These are phyloP conservation scores for Bufo gargarizans DNA, from an alignment of 2,113 vertebrate genomes.

Conservation along the genomic window DNA sequence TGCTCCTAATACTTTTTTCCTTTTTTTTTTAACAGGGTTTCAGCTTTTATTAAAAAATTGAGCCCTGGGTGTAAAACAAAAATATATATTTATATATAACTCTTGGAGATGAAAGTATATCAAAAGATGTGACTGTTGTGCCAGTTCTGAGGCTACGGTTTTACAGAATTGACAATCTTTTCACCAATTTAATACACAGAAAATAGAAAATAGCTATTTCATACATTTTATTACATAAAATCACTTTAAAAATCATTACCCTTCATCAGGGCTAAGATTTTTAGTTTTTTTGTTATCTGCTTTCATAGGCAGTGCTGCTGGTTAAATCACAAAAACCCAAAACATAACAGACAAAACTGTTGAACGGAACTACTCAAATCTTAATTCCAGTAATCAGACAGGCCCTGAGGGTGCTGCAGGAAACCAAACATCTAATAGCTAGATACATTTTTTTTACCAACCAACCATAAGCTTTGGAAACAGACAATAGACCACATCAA, in stretches of 20 bases:
- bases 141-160: conserved; percentile 45
- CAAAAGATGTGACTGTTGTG: conserved; percentile 51
- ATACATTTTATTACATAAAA: conserved; percentile 58
- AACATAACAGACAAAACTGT: neutral
- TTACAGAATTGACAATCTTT: conserved; percentile 50
- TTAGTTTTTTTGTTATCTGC: conserved; percentile 22
- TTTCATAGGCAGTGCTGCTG: conserved; percentile 57
- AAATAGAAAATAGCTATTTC: conserved; percentile 58
- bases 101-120: conserved; percentile 44
- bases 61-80: conserved; percentile 41
- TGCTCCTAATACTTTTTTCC: neutral
- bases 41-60: conserved; percentile 30
- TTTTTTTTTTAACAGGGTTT: conserved; percentile 21
- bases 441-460: conserved; percentile 35
- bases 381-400: conserved; percentile 51
- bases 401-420: conserved; percentile 54
- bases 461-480: neutral
- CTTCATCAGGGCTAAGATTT: conserved; percentile 43
- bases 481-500: neutral
- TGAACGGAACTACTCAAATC: conserved; percentile 20
- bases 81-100: conserved; percentile 43
- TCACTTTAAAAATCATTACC: conserved; percentile 45
- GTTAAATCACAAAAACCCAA: conserved; percentile 27
- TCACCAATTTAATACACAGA: conserved; percentile 53
- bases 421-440: conserved; percentile 37